Conservation (phyloP, 2,797 vertebrate genomes). For the Sparus aurata region DNA sequence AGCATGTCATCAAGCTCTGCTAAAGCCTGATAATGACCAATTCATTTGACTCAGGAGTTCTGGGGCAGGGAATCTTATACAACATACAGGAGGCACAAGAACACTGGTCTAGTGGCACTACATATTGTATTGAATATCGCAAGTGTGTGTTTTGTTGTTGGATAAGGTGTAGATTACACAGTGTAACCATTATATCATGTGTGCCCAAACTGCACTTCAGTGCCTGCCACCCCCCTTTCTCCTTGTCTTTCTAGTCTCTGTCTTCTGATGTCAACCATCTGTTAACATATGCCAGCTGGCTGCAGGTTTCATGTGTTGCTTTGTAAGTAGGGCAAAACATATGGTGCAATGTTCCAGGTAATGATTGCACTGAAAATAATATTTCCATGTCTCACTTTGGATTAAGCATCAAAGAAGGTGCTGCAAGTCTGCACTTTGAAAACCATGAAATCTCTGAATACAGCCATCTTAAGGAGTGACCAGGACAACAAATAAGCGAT, state of each 20-base stretch:
- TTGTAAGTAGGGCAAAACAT: constrained; percentile 14
- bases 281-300: constrained; percentile 9
- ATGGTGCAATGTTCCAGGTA: constrained; percentile 27
- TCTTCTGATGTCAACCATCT: constrained; percentile 3
- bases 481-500: background rate
- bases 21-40: too few relatives aligned
- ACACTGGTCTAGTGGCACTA: too few relatives aligned
- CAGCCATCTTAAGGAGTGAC: background rate
- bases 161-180: background rate
- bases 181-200: background rate
- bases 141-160: too few relatives aligned
- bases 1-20: too few relatives aligned
- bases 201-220: background rate
- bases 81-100: background rate
- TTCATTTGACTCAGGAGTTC: too few relatives aligned
- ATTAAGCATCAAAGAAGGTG: background rate
- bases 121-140: too few relatives aligned
- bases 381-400: constrained; percentile 4
- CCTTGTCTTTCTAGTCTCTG: background rate
- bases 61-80: too few relatives aligned
- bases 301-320: constrained; percentile 2
- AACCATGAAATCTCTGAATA: constrained; percentile 3
- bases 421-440: constrained; percentile 1
- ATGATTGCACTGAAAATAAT: background rate
- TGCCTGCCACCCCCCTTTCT: background rate